Conservation (phyloP, 30 jellyfish, hydroid and myxozoan genomes). For the Hydractinia echinata region DNA sequence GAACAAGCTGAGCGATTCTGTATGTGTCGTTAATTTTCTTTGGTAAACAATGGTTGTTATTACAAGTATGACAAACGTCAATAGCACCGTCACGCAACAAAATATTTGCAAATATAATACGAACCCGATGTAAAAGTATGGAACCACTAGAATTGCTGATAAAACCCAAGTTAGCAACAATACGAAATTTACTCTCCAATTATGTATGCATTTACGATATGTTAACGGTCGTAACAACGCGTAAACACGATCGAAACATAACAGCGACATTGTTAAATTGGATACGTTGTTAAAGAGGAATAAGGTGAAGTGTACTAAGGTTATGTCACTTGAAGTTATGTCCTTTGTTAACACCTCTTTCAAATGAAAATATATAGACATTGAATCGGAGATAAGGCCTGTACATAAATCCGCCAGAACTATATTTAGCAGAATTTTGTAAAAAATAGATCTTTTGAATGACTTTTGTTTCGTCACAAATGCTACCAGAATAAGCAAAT, state of each 20-base stretch:
- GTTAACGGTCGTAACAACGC: conserved; percentile 29
- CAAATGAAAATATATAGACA: conserved; percentile 30
- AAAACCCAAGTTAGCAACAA: conserved; percentile 30
- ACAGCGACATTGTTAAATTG: conserved; percentile 21
- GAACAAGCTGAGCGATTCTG: too few species aligned
- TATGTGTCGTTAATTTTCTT: background rate
- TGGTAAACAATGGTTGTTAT: conserved; percentile 5
- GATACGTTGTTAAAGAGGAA: conserved; percentile 34
- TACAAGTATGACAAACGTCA: conserved; percentile 17
- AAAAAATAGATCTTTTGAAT: background rate
- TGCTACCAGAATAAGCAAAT: conserved; percentile 13
- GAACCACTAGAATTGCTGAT: conserved; percentile 1
- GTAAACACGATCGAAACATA: conserved; percentile 32
- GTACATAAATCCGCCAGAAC: conserved; percentile 38
- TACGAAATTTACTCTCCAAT: conserved; percentile 1
- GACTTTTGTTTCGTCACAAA: background rate
- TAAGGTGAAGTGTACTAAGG: conserved; percentile 15
- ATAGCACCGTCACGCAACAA: conserved; percentile 22
- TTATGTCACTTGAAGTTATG: background rate
- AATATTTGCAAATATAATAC: conserved; percentile 30
- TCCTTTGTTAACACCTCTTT: conserved; percentile 18
- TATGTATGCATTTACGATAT: conserved; percentile 18
- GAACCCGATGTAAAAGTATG: conserved; percentile 25
- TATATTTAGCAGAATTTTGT: conserved; percentile 26
- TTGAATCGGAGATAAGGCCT: conserved; percentile 24